These are phyloP conservation scores for Peromyscus maniculatus DNA, from an alignment of 2,113 vertebrate genomes.

Conservation along the genomic window DNA sequence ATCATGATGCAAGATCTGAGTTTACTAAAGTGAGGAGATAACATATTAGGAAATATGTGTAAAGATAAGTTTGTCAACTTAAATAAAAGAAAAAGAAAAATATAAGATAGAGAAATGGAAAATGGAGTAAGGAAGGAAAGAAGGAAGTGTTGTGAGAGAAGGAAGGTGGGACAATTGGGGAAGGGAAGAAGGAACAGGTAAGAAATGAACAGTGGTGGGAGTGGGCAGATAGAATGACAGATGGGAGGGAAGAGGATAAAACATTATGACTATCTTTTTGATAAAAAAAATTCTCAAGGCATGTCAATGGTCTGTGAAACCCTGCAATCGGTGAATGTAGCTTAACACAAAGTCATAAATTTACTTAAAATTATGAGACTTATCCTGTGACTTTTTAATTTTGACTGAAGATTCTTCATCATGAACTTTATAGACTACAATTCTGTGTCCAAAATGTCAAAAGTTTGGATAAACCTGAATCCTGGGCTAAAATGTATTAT, in stretches of 20 bases:
- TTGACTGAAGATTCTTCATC: not conserved
- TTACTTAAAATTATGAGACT: not conserved
- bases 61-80: not conserved
- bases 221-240: not conserved
- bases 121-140: not conserved
- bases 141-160: not conserved
- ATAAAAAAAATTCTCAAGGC: not conserved
- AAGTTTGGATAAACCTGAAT: not conserved
- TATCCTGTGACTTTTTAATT: not conserved
- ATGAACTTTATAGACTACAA: not conserved
- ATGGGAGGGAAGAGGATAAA: not conserved
- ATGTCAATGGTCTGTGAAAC: too few species aligned
- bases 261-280: not conserved
- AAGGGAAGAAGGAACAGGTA: not conserved
- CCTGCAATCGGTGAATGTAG: not conserved
- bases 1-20: not conserved
- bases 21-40: not conserved
- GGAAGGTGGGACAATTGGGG: too few species aligned
- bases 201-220: not conserved
- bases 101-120: not conserved
- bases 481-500: not conserved
- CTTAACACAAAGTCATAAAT: not conserved
- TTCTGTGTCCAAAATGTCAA: not conserved
- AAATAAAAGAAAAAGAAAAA: not conserved
- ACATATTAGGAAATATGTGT: not conserved